A percentile compares a stretch with the other conserved stretches of the same genome.
Conservation (phyloP, 2,888 invertebrate species). For the Pseudanteris insignis region DNA sequence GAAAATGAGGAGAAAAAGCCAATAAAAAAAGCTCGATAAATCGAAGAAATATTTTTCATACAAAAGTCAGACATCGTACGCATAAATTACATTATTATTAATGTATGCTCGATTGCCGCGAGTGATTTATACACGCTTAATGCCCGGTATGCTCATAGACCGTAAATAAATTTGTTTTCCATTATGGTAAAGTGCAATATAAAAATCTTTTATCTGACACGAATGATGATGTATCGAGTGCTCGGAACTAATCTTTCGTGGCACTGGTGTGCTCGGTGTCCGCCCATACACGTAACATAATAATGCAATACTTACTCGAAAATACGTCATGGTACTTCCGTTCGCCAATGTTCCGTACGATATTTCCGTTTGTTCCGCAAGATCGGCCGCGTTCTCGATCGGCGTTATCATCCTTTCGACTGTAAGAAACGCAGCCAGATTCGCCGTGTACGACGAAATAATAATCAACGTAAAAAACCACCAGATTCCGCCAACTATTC, state of each 20-base stretch:
- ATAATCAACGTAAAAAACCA: conserved; percentile 99
- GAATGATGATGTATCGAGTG: too few relatives aligned
- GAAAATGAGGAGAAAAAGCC: too few relatives aligned
- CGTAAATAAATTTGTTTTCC: too few relatives aligned
- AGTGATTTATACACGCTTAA: too few relatives aligned
- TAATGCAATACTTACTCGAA: conserved; percentile 75
- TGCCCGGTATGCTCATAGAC: too few relatives aligned
- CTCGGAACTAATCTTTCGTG: too few relatives aligned
- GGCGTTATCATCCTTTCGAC: conserved; percentile 96
- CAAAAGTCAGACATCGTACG: too few relatives aligned
- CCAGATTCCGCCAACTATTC: conserved; percentile 97
- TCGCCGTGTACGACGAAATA: conserved; percentile 97
- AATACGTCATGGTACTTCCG: conserved; percentile 98
- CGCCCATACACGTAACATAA: conserved; percentile 8
- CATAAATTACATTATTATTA: too few relatives aligned
- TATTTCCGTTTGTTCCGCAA: conserved; percentile 92
- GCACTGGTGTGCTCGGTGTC: neutral
- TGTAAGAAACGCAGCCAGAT: conserved; percentile 93
- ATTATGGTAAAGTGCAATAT: neutral
- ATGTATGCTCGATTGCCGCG: too few relatives aligned
- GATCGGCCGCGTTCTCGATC: conserved; percentile 94
- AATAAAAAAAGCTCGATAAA: too few relatives aligned
- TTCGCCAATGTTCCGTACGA: conserved; percentile 93
- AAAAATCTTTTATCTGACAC: neutral
- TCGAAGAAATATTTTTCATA: too few relatives aligned